Evolutionary conservation across 92 coral and sea anemone genomes (phyloP), one percentile per base, ranked within the genome.

Genomic region (Palythoa heliodiscus): DNA sequence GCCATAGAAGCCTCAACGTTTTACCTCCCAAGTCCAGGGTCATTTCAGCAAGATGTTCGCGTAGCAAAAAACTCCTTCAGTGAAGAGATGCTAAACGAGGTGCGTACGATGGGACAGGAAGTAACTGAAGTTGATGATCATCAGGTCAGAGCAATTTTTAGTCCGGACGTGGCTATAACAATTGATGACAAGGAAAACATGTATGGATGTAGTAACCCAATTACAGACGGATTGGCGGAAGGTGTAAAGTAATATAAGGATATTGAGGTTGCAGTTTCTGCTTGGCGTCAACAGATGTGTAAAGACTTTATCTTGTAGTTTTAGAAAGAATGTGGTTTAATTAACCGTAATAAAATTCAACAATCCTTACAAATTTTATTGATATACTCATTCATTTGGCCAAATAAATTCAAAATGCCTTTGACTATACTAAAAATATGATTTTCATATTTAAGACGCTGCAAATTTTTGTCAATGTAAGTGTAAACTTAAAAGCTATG

Each of bases 1-100:
- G 97, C 98, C 13, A 82, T 95, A 73, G 92, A 89, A 39, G 68
- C 91, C 2, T 95, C 98, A 5, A 89, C 91, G 38, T 91, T 95
- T 52, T 87, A 92, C 23, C 82, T 90, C 16, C 94, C 94, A 55
- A 82, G 87, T 53, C 55, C 71, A 11, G 78, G 86, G 7, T 89
- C 92, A 11, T 90, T 83, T 54, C 86, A 83, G 74, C 98, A 95
- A 86, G 94, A 92, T 39, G 88, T 95, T 38, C 93, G 92, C 17
- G 89, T 95, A 14, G 93, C 92, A 71, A 89, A 94, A 78, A 90
- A 88, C 71, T 86, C 94, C 19, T 77, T 95, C 54, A 90, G 78
- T 11, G 82, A 93, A 72, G 76, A 83, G 15, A 86, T 95, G 78
- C 73, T 94, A 54, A 70, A 87, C 9, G 95, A 78, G 14, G 94